A percentile compares a stretch with the other conserved stretches of the same genome.
Evolutionary conservation across 2,888 invertebrate species (phyloP).

Genomic region (Rhamnusium bicolor): DNA sequence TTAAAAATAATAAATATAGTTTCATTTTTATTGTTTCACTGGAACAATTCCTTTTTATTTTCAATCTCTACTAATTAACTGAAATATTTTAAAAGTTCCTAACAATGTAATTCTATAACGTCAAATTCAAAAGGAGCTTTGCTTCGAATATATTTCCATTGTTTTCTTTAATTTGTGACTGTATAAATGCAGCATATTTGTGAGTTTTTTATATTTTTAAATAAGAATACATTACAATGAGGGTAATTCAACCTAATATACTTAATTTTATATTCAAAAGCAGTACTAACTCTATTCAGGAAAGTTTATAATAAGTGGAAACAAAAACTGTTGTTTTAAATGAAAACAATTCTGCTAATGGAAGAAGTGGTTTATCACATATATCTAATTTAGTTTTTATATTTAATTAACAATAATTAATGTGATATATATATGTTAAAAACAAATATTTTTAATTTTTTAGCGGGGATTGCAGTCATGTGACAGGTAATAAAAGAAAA

Average conservation of each 20-base stretch:
- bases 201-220: conserved; percentile 45
- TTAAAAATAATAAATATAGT: conserved; percentile 58
- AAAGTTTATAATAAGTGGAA: conserved; percentile 24
- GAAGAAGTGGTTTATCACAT: neutral
- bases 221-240: conserved; percentile 44
- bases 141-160: conserved; percentile 50
- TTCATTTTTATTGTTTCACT: conserved; percentile 46
- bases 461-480: no score
- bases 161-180: conserved; percentile 49
- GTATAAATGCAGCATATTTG: conserved; percentile 45
- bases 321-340: conserved; percentile 6
- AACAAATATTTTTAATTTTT: no score
- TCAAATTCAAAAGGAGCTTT: conserved; percentile 45
- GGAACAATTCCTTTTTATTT: conserved; percentile 55
- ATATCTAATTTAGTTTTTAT: neutral
- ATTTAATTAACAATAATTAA: neutral
- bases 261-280: conserved; percentile 43
- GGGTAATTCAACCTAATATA: conserved; percentile 37
- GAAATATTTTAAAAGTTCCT: conserved; percentile 56
- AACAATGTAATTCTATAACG: conserved; percentile 49
- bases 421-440: neutral
- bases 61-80: conserved; percentile 57
- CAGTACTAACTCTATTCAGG: conserved; percentile 36
- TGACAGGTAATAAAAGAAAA: no score
- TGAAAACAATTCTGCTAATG: neutral